These are phyloP conservation scores for Drosophila orena DNA, from an alignment of 1,140 invertebrate genomes.

Conservation along the genomic window DNA sequence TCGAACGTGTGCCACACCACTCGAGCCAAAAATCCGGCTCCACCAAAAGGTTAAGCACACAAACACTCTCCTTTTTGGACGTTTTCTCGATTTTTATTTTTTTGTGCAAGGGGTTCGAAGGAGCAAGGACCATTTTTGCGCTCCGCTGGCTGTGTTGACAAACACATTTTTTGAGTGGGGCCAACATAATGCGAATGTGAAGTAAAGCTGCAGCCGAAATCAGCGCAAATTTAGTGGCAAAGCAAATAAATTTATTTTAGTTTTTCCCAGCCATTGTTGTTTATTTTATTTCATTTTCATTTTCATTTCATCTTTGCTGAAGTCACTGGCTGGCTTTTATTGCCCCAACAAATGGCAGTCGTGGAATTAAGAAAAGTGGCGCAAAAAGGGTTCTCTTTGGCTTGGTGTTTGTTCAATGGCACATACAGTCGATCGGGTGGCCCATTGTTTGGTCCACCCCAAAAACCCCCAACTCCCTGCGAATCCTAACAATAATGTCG, in stretches of 20 bases:
- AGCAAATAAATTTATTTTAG: constrained; percentile 82
- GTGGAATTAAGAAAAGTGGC: constrained; percentile 76
- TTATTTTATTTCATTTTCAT: constrained; percentile 8
- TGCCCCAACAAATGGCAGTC: constrained; percentile 59
- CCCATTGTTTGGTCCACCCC: constrained; percentile 23
- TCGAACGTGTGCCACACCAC: constrained; percentile 71
- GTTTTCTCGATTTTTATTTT: neutral
- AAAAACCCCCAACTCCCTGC: neutral
- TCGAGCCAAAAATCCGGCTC: constrained; percentile 51
- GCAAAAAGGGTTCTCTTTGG: constrained; percentile 61
- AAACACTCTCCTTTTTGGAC: constrained; percentile 7
- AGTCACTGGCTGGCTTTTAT: constrained; percentile 71
- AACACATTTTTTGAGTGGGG: constrained; percentile 66
- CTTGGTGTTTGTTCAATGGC: constrained; percentile 77
- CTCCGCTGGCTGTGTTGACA: constrained; percentile 78
- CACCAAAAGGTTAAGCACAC: constrained; percentile 39
- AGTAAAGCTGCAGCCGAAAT: constrained; percentile 54
- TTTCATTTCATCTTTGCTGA: constrained; percentile 27
- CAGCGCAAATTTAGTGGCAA: constrained; percentile 82
- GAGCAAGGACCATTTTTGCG: constrained; percentile 64
- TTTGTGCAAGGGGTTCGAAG: neutral
- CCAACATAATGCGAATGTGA: constrained; percentile 55
- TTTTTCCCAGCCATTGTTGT: constrained; percentile 54
- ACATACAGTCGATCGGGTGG: constrained; percentile 74
- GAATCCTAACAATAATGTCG: constrained; percentile 56